These are phyloP conservation scores for Thunnus maccoyii DNA, from an alignment of 2,113 vertebrate species.

Conservation along the genomic window DNA sequence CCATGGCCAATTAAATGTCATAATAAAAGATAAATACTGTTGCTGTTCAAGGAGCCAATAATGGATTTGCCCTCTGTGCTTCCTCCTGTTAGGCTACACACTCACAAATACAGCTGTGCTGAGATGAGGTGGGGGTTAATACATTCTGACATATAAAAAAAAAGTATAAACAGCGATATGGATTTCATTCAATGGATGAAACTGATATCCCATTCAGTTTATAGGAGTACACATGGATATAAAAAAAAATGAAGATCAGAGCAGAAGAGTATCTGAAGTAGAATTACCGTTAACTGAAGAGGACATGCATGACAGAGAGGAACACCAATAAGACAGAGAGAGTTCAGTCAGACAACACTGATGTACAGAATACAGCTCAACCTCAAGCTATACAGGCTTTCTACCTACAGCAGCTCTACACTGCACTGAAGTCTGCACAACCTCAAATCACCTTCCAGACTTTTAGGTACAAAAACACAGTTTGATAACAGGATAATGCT, in stretches of 20 bases:
- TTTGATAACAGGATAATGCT: no score
- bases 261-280: conserved; percentile 70
- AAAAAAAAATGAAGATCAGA: conserved; percentile 40
- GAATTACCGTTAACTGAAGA: conserved; percentile 88
- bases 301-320: conserved; percentile 81
- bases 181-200: conserved; percentile 45
- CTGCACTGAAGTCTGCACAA: no score
- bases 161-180: conserved; percentile 24
- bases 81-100: conserved; percentile 51
- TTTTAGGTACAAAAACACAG: no score
- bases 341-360: conserved; percentile 68
- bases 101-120: conserved; percentile 49
- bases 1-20: background rate
- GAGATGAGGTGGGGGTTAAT: conserved; percentile 49
- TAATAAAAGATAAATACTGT: background rate
- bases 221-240: conserved; percentile 41
- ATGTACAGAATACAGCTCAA: background rate
- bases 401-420: background rate
- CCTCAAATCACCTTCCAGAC: no score
- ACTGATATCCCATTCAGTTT: conserved; percentile 42
- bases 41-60: conserved; percentile 39
- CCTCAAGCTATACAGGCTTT: background rate
- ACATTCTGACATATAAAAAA: background rate
- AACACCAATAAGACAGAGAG: conserved; percentile 72
- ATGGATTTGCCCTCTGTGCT: conserved; percentile 76